phyloP scores from a whole-genome alignment of 2,888 invertebrate genomes.

The Dolichopus griseipennis region DNA sequence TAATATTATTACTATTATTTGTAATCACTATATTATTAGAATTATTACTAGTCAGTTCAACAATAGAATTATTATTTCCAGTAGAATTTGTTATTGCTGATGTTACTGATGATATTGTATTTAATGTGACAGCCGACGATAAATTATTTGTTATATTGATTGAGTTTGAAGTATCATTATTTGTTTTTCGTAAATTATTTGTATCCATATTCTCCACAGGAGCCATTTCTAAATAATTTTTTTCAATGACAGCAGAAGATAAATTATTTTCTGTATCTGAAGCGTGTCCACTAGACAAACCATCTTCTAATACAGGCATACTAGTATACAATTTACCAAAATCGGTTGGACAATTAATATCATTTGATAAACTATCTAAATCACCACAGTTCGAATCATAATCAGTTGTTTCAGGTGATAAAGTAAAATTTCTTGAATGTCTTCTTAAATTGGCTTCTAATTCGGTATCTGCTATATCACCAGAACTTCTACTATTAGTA shows the following conservation, averaged over 20 bases:
- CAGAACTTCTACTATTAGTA: constrained; percentile 42
- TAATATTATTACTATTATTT: constrained; percentile 11
- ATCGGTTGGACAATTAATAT: constrained; percentile 46
- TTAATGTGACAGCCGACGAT: constrained; percentile 11
- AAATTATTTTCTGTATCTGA: constrained; percentile 82
- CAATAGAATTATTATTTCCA: constrained; percentile 22
- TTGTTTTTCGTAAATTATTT: constrained; percentile 13
- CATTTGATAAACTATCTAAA: constrained; percentile 58
- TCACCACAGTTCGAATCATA: constrained; percentile 84
- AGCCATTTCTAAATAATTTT: constrained; percentile 24
- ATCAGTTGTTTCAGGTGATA: constrained; percentile 89
- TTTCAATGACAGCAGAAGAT: constrained; percentile 30
- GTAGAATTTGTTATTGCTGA: constrained; percentile 20
- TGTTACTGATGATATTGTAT: constrained; percentile 9
- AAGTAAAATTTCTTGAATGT: constrained; percentile 74
- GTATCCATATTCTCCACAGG: constrained; percentile 20
- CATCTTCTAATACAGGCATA: constrained; percentile 91
- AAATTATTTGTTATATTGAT: constrained; percentile 21
- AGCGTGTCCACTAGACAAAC: constrained; percentile 85
- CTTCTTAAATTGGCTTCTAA: constrained; percentile 37
- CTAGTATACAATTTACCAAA: constrained; percentile 60
- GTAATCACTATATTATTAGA: constrained; percentile 25
- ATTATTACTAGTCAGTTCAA: constrained; percentile 18
- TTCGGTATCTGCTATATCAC: constrained; percentile 39
- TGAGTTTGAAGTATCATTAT: constrained; percentile 22